Evolutionary conservation across 2,797 vertebrate species (phyloP).

Genomic region (Trachops cirrhosus): DNA sequence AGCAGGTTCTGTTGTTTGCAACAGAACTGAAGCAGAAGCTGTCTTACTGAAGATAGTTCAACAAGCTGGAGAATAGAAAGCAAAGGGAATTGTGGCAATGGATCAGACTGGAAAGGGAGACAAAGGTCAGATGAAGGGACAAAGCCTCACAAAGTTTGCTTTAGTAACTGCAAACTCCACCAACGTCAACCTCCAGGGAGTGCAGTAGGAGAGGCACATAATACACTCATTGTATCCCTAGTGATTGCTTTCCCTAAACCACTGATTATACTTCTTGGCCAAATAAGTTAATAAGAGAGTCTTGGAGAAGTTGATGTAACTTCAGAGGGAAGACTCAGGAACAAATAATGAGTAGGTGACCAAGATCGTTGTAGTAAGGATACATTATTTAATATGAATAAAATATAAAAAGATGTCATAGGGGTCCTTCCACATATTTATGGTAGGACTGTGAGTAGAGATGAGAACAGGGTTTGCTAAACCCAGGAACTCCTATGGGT

Average conservation of each 20-base stretch:
- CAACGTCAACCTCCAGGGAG: not conserved
- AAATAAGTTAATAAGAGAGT: slow-evolving; percentile 36
- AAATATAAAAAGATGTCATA: not conserved
- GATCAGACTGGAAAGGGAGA: not conserved
- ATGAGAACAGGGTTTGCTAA: not conserved
- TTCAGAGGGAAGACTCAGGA: slow-evolving; percentile 32
- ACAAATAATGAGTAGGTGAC: not conserved
- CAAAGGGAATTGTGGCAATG: not conserved
- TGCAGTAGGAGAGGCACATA: not conserved
- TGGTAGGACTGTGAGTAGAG: not conserved
- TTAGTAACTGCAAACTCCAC: slow-evolving; percentile 50
- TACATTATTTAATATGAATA: slow-evolving; percentile 33
- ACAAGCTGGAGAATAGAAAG: slow-evolving; percentile 1
- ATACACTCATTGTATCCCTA: not conserved
- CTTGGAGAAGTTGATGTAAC: not conserved
- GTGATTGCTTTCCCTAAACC: slow-evolving; percentile 10
- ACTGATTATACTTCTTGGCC: slow-evolving; percentile 14
- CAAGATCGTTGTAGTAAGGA: slow-evolving; percentile 11
- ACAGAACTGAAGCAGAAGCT: not conserved
- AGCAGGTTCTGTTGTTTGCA: not conserved
- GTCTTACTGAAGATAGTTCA: not conserved
- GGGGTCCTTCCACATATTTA: slow-evolving; percentile 11
- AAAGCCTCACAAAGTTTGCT: not conserved
- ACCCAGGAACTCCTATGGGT: not conserved
- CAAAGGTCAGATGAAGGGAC: slow-evolving; percentile 7